phyloP scores from a whole-genome alignment of 2,888 invertebrate genomes.

The Lasius platythorax region DNA sequence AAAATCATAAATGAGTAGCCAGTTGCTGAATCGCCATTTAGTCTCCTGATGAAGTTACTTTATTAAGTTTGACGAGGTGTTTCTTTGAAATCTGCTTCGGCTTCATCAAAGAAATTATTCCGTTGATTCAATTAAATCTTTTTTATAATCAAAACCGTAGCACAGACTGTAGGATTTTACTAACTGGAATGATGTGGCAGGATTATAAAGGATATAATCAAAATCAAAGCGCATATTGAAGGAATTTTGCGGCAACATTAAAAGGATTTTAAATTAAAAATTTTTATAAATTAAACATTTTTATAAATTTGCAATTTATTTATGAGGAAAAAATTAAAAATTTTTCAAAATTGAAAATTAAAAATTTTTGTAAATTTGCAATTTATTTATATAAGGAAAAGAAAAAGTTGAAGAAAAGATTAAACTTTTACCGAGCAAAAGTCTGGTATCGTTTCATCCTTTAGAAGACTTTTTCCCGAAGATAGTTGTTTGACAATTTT shows the following conservation, averaged over 20 bases:
- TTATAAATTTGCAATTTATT: not conserved
- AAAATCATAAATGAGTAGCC: conserved; percentile 37
- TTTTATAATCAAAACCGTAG: conserved; percentile 31
- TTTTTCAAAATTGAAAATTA: no score
- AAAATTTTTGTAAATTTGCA: not conserved
- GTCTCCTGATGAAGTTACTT: conserved; percentile 32
- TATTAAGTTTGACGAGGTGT: conserved; percentile 45
- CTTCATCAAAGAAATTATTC: conserved; percentile 46
- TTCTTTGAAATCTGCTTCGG: conserved; percentile 39
- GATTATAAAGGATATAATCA: not conserved
- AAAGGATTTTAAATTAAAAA: conserved; percentile 5
- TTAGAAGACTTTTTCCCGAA: not conserved
- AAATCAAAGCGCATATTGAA: conserved; percentile 13
- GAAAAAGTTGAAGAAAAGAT: not conserved
- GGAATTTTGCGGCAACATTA: not conserved
- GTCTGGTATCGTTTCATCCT: not conserved
- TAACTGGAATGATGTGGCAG: not conserved
- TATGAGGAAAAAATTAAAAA: not conserved
- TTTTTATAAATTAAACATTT: not conserved
- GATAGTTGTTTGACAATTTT: not conserved
- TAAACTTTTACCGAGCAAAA: not conserved
- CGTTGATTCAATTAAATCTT: conserved; percentile 26
- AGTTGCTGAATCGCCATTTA: conserved; percentile 29
- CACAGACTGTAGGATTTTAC: conserved; percentile 9
- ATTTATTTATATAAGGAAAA: not conserved